A percentile compares a stretch with the other conserved stretches of the same genome.
Conservation (phyloP, 1,140 invertebrate species). For the Asobara japonica region DNA sequence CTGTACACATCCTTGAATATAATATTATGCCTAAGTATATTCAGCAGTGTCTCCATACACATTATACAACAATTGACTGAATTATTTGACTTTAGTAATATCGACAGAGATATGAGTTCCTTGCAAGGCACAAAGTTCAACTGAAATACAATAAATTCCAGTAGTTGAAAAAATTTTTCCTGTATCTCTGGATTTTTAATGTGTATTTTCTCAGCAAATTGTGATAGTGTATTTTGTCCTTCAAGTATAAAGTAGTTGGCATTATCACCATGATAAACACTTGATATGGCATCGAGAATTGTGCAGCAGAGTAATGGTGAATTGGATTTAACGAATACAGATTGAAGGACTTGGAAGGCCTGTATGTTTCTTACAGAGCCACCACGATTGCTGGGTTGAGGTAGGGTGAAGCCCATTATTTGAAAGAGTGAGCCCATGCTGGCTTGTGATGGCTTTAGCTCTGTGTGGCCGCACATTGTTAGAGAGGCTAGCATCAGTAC, state of each 20-base stretch:
- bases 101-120: constrained; percentile 95
- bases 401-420: constrained; percentile 90
- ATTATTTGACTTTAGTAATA: constrained; percentile 87
- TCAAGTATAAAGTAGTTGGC: constrained; percentile 99
- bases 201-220: constrained; percentile 96
- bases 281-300: constrained; percentile 95
- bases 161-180: constrained; percentile 93
- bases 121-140: constrained; percentile 99
- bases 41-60: constrained; percentile 89
- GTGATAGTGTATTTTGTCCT: constrained; percentile 92
- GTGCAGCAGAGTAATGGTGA: constrained; percentile 86
- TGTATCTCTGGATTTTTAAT: constrained; percentile 91
- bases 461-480: constrained; percentile 91
- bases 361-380: constrained; percentile 91
- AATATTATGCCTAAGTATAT: constrained; percentile 87
- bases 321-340: constrained; percentile 90
- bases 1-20: constrained; percentile 98
- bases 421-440: constrained; percentile 91
- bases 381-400: constrained; percentile 83
- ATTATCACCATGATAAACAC: constrained; percentile 96
- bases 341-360: constrained; percentile 95
- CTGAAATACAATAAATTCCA: constrained; percentile 97
- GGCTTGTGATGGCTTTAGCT: constrained; percentile 85
- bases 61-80: constrained; percentile 84
- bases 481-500: constrained; percentile 93